phyloP scores from a whole-genome alignment of 2,888 invertebrate species.

The Heliothis peltigera region DNA sequence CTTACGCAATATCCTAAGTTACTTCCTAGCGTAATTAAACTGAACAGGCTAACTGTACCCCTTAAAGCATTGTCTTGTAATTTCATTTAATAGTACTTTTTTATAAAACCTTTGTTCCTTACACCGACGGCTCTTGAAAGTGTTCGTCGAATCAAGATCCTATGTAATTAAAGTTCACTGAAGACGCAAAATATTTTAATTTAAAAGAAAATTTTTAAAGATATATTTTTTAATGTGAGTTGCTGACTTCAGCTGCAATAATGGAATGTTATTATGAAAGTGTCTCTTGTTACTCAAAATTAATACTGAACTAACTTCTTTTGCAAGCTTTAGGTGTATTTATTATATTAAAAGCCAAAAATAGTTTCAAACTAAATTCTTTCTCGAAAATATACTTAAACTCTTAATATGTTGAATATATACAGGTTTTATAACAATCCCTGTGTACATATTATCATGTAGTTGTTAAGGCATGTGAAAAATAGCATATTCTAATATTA shows the following conservation, averaged over 20 bases:
- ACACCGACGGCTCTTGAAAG: not conserved
- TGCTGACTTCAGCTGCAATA: not conserved
- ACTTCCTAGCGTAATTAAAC: not conserved
- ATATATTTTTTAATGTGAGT: not conserved
- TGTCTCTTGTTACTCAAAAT: not conserved
- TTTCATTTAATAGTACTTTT: not conserved
- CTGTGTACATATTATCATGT: too few species aligned
- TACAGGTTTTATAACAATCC: too few species aligned
- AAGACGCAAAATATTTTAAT: not conserved
- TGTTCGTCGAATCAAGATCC: constrained; percentile 1
- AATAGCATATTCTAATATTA: too few species aligned
- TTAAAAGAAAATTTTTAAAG: not conserved
- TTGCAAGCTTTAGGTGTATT: too few species aligned
- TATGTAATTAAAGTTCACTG: constrained; percentile 17
- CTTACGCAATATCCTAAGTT: not conserved
- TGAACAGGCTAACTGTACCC: not conserved
- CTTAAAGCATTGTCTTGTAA: not conserved
- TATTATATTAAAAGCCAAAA: too few species aligned
- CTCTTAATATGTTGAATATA: too few species aligned
- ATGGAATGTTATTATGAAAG: not conserved
- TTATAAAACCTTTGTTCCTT: not conserved
- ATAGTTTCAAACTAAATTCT: too few species aligned
- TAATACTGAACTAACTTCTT: too few species aligned
- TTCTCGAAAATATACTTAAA: too few species aligned
- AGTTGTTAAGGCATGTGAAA: too few species aligned